These are phyloP conservation scores for Tridacna crocea DNA, from an alignment of 2,888 invertebrate genomes.

Conservation along the genomic window DNA sequence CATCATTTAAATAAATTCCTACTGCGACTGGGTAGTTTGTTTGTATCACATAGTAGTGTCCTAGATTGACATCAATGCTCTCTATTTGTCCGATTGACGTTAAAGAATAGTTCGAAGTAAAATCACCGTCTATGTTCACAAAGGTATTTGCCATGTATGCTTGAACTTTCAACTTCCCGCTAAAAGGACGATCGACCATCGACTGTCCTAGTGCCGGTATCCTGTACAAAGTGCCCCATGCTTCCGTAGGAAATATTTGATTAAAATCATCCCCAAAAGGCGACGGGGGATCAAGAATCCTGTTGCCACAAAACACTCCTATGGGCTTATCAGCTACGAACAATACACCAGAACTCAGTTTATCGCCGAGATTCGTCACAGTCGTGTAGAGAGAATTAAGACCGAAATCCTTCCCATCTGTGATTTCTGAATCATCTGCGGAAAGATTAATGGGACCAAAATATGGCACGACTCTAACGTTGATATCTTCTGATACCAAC, in stretches of 20 bases:
- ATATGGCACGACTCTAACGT: neutral
- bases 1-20: neutral
- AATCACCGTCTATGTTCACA: slow-evolving; percentile 35
- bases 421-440: neutral
- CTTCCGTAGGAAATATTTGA: slow-evolving; percentile 22
- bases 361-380: neutral
- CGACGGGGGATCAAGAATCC: accelerated
- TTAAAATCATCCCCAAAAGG: neutral
- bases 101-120: slow-evolving; percentile 13
- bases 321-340: slow-evolving; percentile 28
- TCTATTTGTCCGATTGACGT: slow-evolving; percentile 3
- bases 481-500: neutral
- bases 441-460: neutral
- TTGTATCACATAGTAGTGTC: neutral
- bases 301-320: slow-evolving; percentile 30
- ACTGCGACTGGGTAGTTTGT: slow-evolving; percentile 17
- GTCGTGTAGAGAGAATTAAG: neutral
- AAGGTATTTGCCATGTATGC: slow-evolving; percentile 37
- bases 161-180: slow-evolving; percentile 26
- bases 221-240: slow-evolving; percentile 26
- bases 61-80: slow-evolving; percentile 1
- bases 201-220: slow-evolving; percentile 25
- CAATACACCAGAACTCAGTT: neutral
- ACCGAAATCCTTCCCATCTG: neutral
- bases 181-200: slow-evolving; percentile 14